Conservation (phyloP, 2,888 invertebrate species). For the Aphidoletes aphidimyza region DNA sequence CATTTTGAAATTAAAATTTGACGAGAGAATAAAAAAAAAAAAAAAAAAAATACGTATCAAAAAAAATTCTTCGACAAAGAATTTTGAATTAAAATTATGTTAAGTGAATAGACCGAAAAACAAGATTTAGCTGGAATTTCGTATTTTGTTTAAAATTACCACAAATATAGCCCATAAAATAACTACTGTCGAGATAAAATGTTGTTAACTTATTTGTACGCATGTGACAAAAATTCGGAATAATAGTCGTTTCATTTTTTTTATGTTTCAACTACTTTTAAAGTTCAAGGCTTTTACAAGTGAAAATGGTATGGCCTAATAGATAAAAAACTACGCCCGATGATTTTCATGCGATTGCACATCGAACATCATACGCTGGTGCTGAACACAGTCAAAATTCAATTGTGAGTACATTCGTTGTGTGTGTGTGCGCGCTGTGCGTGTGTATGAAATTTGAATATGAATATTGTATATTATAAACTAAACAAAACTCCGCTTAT, state of each 20-base stretch:
- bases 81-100: too few species aligned
- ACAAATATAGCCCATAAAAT: neutral
- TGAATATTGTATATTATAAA: too few species aligned
- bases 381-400: too few species aligned
- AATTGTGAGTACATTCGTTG: too few species aligned
- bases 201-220: constrained; percentile 29
- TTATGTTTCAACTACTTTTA: neutral
- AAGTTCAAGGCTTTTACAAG: constrained; percentile 34
- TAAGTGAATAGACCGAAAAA: too few species aligned
- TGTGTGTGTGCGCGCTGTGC: too few species aligned
- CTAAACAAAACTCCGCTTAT: neutral
- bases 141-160: neutral
- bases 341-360: neutral
- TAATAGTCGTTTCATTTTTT: neutral
- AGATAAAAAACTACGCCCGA: constrained; percentile 1
- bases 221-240: neutral
- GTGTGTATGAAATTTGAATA: too few species aligned
- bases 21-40: neutral
- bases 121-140: neutral
- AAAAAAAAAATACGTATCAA: too few species aligned
- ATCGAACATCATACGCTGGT: neutral
- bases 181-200: neutral
- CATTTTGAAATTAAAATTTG: constrained; percentile 3
- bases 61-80: too few species aligned
- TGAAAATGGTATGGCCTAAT: neutral